Evolutionary conservation across 2,797 vertebrate genomes (phyloP), one percentile per base, ranked within the genome.

Genomic region (Oophaga sylvatica): DNA sequence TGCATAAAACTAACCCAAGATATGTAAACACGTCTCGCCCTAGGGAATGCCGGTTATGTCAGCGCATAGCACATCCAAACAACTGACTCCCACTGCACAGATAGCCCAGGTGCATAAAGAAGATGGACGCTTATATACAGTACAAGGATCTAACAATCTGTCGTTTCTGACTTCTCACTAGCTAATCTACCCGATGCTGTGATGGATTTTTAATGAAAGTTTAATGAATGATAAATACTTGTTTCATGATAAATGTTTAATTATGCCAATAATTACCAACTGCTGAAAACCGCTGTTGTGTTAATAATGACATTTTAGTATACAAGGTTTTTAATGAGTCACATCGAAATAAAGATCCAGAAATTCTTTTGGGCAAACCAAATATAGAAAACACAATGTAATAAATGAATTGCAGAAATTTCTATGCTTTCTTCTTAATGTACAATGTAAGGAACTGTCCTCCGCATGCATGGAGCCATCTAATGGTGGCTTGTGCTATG

Each of bases 251-350:
- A 95, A 96, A 95, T 95, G 95, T 95, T 95, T 95, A 96, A 96
- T 96, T 96, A 96, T 95, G 95, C 95, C 95, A 95, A 95, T 96
- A 96, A 96, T 96, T 96, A 95, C 95, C 94, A 95, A 96, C 95
- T 95, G 95, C 94, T 95, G 95, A 95, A 95, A 96, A 95, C 93
- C 92, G 95, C 94, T 96, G 94, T 96, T 95, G 95, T 95, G 95
- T 95, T 95, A 95, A 95, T 96, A 96, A 96, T 94, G 94, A 93
- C 94, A 94, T 94, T 93, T 95, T 91, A 93, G 94, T 94, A 94
- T 92, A 94, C 94, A 95, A 90, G 94, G 93, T 92, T 92, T 91
- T 95, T 92, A 93, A 91, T 93, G 93, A 95, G 94, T 95, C 94
- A 94, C 80, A 91, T 92, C 91, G 93, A 93, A 93, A 92, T 90